phyloP scores from a whole-genome alignment of 1,140 invertebrate species.

The Psix sp. region DNA sequence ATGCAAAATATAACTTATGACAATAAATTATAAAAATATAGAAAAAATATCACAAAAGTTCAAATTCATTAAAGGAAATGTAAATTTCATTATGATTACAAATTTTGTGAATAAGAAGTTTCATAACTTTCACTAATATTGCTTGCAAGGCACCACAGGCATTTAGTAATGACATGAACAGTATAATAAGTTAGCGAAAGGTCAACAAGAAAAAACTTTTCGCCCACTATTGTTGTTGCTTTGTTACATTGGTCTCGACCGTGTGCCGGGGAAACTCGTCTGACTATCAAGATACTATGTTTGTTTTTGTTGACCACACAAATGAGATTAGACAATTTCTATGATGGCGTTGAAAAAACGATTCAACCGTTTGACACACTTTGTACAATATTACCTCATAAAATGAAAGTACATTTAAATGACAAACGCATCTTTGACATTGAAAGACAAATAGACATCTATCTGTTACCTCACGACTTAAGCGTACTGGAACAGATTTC shows the following conservation, averaged over 20 bases:
- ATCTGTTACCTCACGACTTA: constrained; percentile 37
- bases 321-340: constrained; percentile 32
- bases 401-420: constrained; percentile 45
- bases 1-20: too few relatives aligned
- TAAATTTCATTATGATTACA: too few relatives aligned
- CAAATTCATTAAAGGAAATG: too few relatives aligned
- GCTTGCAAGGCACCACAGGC: constrained; percentile 48
- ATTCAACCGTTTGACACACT: constrained; percentile 43
- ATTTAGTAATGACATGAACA: constrained; percentile 56
- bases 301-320: constrained; percentile 44
- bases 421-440: constrained; percentile 52
- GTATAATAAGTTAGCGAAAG: constrained; percentile 65
- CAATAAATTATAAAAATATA: too few relatives aligned
- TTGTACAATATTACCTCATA: constrained; percentile 46
- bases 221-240: constrained; percentile 66
- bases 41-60: too few relatives aligned
- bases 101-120: constrained; percentile 17
- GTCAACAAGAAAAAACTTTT: constrained; percentile 66
- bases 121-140: constrained; percentile 59
- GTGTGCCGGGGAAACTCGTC: constrained; percentile 28
- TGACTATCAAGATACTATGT: constrained; percentile 29
- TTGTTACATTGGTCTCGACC: constrained; percentile 47
- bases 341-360: constrained; percentile 20
- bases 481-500: constrained; percentile 15
- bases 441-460: constrained; percentile 51